These are phyloP conservation scores for Lineus longissimus DNA, from an alignment of 1,140 invertebrate genomes.

Conservation along the genomic window DNA sequence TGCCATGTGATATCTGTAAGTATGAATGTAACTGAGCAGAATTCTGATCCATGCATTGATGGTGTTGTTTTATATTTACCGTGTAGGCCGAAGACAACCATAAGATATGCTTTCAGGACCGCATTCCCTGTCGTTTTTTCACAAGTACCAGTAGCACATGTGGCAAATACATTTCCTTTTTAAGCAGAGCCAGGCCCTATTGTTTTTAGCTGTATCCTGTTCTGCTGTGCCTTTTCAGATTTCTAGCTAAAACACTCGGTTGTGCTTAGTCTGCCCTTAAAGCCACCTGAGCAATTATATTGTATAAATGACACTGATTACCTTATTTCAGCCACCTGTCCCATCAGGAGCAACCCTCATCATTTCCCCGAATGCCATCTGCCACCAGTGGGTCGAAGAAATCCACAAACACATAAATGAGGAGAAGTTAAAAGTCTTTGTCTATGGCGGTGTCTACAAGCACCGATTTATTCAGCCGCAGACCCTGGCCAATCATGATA, in stretches of 20 bases:
- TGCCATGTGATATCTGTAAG: constrained; percentile 59
- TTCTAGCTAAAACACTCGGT: too few relatives aligned
- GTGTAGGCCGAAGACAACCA: too few relatives aligned
- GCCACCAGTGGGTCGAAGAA: constrained; percentile 72
- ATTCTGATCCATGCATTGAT: background rate
- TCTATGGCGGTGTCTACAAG: constrained; percentile 54
- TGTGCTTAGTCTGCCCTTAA: too few relatives aligned
- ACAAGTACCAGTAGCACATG: too few relatives aligned
- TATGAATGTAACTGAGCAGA: background rate
- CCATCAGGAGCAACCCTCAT: constrained; percentile 67
- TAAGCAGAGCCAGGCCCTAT: too few relatives aligned
- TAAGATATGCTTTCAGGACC: too few relatives aligned
- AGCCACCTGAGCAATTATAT: too few relatives aligned
- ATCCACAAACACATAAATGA: constrained; percentile 64
- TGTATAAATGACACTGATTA: background rate
- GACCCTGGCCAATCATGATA: constrained; percentile 64
- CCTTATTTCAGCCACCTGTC: constrained; percentile 52
- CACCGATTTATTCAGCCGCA: constrained; percentile 65
- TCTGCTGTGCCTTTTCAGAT: too few relatives aligned
- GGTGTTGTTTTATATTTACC: background rate
- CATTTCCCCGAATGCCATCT: constrained; percentile 67
- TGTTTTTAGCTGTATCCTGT: too few relatives aligned
- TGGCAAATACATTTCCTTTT: too few relatives aligned
- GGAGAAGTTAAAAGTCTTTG: constrained; percentile 58
- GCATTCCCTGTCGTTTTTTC: too few relatives aligned